Percentiles rank a stretch among this genome's conserved stretches.
phyloP scores from a whole-genome alignment of 2,113 vertebrate species.

The Montifringilla adamsi region DNA sequence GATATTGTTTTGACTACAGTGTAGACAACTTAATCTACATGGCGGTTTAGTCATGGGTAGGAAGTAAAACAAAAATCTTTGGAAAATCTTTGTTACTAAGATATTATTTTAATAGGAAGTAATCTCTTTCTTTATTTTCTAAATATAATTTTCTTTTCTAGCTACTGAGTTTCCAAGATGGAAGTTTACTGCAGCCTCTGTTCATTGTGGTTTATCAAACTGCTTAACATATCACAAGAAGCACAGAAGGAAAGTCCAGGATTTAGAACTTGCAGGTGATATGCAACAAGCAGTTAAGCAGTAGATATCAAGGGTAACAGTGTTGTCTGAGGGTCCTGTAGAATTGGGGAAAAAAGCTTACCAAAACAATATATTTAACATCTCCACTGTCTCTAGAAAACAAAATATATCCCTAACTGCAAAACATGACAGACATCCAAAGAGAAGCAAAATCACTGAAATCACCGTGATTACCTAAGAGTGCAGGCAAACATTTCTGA shows the following conservation, averaged over 20 bases:
- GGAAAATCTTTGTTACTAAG: background rate
- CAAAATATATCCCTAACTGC: background rate
- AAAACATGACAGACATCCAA: background rate
- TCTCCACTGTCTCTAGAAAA: background rate
- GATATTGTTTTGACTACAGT: background rate
- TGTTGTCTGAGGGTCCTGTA: background rate
- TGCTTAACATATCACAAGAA: background rate
- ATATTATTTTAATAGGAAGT: background rate
- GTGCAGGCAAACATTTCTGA: background rate
- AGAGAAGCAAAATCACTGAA: background rate
- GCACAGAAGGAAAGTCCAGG: background rate
- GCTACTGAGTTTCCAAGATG: background rate
- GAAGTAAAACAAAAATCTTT: background rate
- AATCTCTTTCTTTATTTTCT: background rate
- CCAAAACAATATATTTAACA: background rate
- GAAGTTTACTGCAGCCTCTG: background rate
- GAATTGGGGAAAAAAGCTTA: rapidly evolving
- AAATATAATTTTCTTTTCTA: background rate
- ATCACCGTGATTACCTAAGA: background rate
- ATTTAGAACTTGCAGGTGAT: background rate
- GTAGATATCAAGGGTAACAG: background rate
- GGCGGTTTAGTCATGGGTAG: background rate
- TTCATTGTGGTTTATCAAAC: background rate
- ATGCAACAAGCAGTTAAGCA: background rate
- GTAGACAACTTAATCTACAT: background rate